Conservation (phyloP, 2,888 invertebrate species). For the Cheilosia urbana region DNA sequence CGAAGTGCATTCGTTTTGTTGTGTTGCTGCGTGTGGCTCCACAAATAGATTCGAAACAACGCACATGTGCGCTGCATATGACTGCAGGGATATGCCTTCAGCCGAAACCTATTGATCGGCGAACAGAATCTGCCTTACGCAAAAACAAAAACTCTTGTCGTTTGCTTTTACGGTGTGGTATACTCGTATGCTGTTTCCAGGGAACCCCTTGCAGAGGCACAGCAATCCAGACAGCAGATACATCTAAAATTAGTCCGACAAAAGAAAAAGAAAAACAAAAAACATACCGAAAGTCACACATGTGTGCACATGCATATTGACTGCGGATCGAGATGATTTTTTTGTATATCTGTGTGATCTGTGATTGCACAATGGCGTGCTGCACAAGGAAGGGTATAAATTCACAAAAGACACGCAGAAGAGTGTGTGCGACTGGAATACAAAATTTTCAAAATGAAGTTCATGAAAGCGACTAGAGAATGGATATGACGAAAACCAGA, state of each 20-base stretch:
- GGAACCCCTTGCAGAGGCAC: conserved; percentile 23
- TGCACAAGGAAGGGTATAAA: conserved; percentile 7
- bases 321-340: conserved; percentile 54
- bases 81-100: conserved; percentile 35
- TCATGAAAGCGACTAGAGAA: conserved; percentile 32
- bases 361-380: conserved; percentile 60
- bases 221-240: conserved; percentile 2
- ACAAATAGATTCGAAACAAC: conserved; percentile 51
- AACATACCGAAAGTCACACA: conserved; percentile 53
- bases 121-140: background rate
- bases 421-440: conserved; percentile 63
- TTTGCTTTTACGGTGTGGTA: too few species aligned
- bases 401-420: conserved; percentile 24
- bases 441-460: conserved; percentile 52
- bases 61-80: conserved; percentile 67
- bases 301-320: conserved; percentile 64
- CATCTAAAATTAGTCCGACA: conserved; percentile 61
- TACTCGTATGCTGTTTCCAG: conserved; percentile 43
- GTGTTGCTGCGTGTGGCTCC: conserved; percentile 40
- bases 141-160: too few species aligned
- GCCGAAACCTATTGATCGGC: conserved; percentile 45
- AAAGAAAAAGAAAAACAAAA: conserved; percentile 9
- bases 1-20: background rate
- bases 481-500: conserved; percentile 40
- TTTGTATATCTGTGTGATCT: conserved; percentile 43